phyloP scores from a whole-genome alignment of 2,888 invertebrate genomes.

The Caenorhabditis doughertyi region DNA sequence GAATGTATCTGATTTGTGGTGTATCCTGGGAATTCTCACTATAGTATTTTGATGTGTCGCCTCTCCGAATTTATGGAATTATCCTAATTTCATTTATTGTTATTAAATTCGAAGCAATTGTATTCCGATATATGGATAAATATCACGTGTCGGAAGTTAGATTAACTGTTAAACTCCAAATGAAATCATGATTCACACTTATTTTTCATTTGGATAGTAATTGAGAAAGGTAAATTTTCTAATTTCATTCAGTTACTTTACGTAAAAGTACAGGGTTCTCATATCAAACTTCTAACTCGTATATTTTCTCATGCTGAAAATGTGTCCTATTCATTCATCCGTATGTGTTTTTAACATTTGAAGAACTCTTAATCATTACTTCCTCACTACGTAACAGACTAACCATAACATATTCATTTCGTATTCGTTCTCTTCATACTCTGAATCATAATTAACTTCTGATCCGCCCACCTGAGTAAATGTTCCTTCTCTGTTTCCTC shows the following conservation, averaged over 20 bases:
- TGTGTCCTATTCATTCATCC: too few relatives aligned
- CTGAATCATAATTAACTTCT: conserved; percentile 20
- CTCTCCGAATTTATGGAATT: not conserved
- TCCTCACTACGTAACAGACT: conserved; percentile 11
- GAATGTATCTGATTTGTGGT: not conserved
- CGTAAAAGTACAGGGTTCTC: too few relatives aligned
- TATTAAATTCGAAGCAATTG: not conserved
- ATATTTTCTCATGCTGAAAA: too few relatives aligned
- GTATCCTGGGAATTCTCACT: not conserved
- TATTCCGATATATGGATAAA: not conserved
- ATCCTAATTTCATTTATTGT: conserved; percentile 4
- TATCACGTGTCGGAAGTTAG: not conserved
- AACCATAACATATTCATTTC: not conserved
- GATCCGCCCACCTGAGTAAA: conserved; percentile 48
- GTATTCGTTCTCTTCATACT: not conserved
- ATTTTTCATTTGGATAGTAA: too few relatives aligned
- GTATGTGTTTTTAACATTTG: too few relatives aligned
- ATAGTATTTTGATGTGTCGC: conserved; percentile 4
- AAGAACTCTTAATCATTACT: not conserved
- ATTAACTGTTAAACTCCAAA: not conserved
- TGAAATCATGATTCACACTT: too few relatives aligned
- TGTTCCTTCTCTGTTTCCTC: conserved; percentile 1
- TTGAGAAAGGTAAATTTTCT: too few relatives aligned
- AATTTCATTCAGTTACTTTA: too few relatives aligned
- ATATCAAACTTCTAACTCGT: too few relatives aligned